Evolutionary conservation across 2,888 invertebrate genomes (phyloP), one percentile per base, ranked within the genome.

Genomic region (Baronia brevicornis): DNA sequence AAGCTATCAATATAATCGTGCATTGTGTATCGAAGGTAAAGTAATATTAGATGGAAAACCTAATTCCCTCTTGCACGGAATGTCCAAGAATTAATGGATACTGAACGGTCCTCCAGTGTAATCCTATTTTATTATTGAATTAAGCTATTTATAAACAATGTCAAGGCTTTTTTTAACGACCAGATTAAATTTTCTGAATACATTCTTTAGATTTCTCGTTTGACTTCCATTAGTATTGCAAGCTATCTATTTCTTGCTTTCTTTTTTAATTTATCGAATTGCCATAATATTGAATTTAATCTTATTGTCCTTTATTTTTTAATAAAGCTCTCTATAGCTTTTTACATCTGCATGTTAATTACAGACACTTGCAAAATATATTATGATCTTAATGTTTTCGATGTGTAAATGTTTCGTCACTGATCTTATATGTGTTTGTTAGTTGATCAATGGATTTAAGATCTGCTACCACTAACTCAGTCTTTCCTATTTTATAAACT

Each of bases 81-180:
- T 41, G 41, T 48, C 39, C 43, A 47, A 44, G 41, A 43, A 51
- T 53, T 47, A 56, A 56, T 52, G 37, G 44, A 47, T 48, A 49
- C 48, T 45, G 47, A 48, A 43, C 46, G 43, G 41, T 48, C 45
- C 51, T 50, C 48, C 34, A 39, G 46, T 31, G 44, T 41, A 42
- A 52, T 48, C 46, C 55, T 42, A 30, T 49, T 56, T 52, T 43
- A 51, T 49, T 55, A 55, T 56, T 51, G 44, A 56, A 48, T 39
- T 47, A 51, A 48, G 41, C 48, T 41, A 40, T 41, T 43, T 39
- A 46, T 41, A 24, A 29, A 28, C 6, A 26, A 24, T n/a, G n/a
- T n/a, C n/a, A n/a, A n/a, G n/a, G 32, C 15, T 33, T 25, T 12
- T 43, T 48, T n/a, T 10, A 10, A 5, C 10, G 10, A n/a, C 8